A percentile compares a stretch with the other conserved stretches of the same genome.
Evolutionary conservation across 2,113 vertebrate species (phyloP).

Genomic region (Rhadina sibilatrix): DNA sequence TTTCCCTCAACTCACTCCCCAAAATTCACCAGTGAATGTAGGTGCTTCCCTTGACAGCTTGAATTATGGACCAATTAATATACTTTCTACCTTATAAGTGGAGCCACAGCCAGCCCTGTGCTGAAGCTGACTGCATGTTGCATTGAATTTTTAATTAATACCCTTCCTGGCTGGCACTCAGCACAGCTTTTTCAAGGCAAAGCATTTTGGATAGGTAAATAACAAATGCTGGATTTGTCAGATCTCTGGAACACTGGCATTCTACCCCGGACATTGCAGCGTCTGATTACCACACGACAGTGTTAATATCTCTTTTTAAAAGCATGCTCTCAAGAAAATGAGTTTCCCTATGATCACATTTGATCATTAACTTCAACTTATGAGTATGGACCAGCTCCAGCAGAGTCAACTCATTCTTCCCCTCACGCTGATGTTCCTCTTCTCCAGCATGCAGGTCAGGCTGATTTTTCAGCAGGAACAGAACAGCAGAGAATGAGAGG

Average conservation of each 20-base stretch:
- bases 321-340: neutral
- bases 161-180: neutral
- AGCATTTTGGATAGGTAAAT: neutral
- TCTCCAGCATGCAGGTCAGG: neutral
- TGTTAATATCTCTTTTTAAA: neutral
- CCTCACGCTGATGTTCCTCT: neutral
- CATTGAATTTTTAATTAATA: neutral
- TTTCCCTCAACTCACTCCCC: neutral
- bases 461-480: neutral
- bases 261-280: neutral
- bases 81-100: neutral
- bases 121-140: neutral
- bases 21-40: neutral
- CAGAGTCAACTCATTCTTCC: neutral
- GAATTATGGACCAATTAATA: constrained; percentile 46
- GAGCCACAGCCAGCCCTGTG: neutral
- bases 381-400: neutral
- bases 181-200: neutral
- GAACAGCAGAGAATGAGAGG: neutral
- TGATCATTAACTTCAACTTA: neutral
- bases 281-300: neutral
- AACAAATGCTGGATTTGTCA: constrained; percentile 17
- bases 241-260: neutral
- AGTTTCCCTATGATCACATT: neutral
- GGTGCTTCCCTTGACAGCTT: neutral